These are phyloP conservation scores for Orussus abietinus DNA, from an alignment of 1,140 invertebrate genomes.

Conservation along the genomic window DNA sequence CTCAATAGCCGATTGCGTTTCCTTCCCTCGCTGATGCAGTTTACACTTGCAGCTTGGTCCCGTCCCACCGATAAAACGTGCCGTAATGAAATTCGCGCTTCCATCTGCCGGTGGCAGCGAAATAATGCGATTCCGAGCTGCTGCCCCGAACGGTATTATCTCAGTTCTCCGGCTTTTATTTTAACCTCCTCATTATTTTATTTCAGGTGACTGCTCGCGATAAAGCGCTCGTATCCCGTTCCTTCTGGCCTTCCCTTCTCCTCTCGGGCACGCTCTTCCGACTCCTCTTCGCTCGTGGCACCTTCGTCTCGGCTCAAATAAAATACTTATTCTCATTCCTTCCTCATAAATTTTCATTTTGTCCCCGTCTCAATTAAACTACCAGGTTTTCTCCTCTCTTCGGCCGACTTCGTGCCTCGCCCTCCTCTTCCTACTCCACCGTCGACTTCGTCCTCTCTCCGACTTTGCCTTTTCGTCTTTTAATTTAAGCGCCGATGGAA, in stretches of 20 bases:
- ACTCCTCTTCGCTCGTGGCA: slow-evolving; percentile 1
- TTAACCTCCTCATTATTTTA: slow-evolving; percentile 30
- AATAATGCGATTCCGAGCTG: slow-evolving; percentile 11
- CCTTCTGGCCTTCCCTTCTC: not conserved
- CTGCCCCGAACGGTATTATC: slow-evolving; percentile 8
- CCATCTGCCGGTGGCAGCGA: slow-evolving; percentile 14
- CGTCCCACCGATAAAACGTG: too few relatives aligned
- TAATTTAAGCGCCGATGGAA: not conserved
- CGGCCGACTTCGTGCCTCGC: too few relatives aligned
- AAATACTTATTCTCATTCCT: slow-evolving; percentile 19
- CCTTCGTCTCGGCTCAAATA: slow-evolving; percentile 13
- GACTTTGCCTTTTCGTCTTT: not conserved
- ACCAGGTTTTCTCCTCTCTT: not conserved
- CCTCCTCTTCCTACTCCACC: too few relatives aligned
- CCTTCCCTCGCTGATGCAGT: too few relatives aligned
- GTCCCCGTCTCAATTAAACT: slow-evolving; percentile 2
- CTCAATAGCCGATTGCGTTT: too few relatives aligned
- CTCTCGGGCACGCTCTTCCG: not conserved
- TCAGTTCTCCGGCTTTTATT: slow-evolving; percentile 10
- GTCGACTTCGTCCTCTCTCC: too few relatives aligned
- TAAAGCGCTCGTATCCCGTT: slow-evolving; percentile 18
- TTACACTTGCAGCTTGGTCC: too few relatives aligned
- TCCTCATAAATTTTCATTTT: slow-evolving; percentile 23
- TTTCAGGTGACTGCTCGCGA: slow-evolving; percentile 20
- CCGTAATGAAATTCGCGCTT: too few relatives aligned